Evolutionary conservation across 2,113 vertebrate species (phyloP).

Genomic region (Cinclus cinclus): DNA sequence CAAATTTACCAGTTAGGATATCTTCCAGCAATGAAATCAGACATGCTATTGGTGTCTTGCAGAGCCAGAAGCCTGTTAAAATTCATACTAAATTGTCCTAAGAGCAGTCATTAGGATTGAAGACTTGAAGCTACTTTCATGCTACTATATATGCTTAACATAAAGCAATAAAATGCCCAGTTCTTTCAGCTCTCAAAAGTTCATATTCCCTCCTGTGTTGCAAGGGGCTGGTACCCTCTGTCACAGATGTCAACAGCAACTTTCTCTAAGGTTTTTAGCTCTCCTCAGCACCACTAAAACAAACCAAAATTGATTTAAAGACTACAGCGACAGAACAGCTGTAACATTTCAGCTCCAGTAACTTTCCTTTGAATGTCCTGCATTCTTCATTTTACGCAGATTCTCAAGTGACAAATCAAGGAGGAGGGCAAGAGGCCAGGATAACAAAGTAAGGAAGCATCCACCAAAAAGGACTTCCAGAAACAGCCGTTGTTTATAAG

Average conservation of each 20-base stretch:
- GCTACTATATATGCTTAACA: neutral
- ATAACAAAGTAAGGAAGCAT: neutral
- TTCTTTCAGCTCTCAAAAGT: neutral
- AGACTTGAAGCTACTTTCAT: neutral
- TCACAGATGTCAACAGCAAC: neutral
- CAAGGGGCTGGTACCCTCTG: neutral
- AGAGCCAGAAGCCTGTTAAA: neutral
- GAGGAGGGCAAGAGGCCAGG: neutral
- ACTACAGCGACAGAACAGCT: neutral
- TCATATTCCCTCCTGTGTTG: neutral
- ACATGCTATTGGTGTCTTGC: neutral
- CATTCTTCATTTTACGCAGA: constrained; percentile 23
- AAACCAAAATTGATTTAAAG: neutral
- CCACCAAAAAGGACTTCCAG: neutral
- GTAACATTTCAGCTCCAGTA: constrained; percentile 7
- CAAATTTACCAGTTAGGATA: neutral
- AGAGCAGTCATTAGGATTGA: neutral
- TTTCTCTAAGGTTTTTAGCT: neutral
- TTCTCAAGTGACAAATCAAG: constrained; percentile 46
- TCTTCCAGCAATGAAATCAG: neutral
- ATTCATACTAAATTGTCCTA: neutral
- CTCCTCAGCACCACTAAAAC: neutral
- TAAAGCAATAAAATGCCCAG: neutral
- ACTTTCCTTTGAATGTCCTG: neutral
- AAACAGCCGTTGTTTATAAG: neutral